Base-by-base conservation (phyloP, 2,888 invertebrate species). In the Rotaria sp. region DNA sequence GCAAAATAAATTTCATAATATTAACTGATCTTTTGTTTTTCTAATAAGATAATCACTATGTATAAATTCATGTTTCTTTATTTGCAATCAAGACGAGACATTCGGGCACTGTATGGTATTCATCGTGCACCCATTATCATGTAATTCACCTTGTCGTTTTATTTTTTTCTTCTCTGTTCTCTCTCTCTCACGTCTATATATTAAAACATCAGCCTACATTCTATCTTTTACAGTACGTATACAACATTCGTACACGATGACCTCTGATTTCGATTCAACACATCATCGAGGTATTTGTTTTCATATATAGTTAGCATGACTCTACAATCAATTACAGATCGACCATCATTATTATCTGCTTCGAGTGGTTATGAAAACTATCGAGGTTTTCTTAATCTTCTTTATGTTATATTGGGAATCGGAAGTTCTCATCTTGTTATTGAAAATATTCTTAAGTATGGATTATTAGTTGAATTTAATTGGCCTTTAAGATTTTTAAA, bases 361-460 rank as follows among this genome's bases (percentile, higher is more conserved):
- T 45, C 80, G 45, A 80, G 41, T 80, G 80, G 45, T 80, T 41
- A 41, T 80, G 80, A 80, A 45, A 41, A n/a, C 15, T 80, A 80
- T 45, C 89, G 92, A 87, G 93, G 93, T 15, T 90, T 93, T 86
- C 90, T 93, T 86, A 93, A 93, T 88, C 89, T 93, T 38, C 91
- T 92, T 87, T 91, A 93, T 85, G 89, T 93, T 74, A 89, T 93
- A 45, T 89, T 93, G 90, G 92, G 92, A 88, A 89, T 91, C 89
- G 86, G 87, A 55, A 57, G 85, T 52, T 59, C 45, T 59, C 87
- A 85, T 87, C 91, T 93, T 24, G 93, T 93, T 87, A 93, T 99
- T 88, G 98, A 99, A 93, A 99, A 99, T 92, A 94, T 98, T 88
- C 94, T 99, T 87, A 99, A 98, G 95, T 96, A 92, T 93, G 94